Base-by-base conservation (phyloP, 2,888 invertebrate genomes). In the Andrena hattorfiana region DNA sequence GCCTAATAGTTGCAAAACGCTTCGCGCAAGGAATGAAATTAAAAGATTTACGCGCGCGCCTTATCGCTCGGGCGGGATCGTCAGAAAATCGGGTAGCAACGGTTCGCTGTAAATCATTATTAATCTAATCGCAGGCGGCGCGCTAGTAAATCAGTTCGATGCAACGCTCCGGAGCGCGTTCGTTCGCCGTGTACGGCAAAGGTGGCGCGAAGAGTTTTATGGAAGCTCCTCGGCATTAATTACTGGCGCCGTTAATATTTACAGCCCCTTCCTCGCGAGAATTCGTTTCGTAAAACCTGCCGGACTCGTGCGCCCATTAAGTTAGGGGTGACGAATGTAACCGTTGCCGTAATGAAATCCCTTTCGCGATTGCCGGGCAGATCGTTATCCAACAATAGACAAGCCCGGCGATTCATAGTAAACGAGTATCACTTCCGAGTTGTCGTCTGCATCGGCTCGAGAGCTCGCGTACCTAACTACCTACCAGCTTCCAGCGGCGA, bases 361-460 rank as follows among this genome's bases (percentile, higher is more conserved):
- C 77, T 81, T 63, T 64, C 71, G 67, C 28, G 83, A 81, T 81
- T 76, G 42, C 67, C 72, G 72, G 64, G 63, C 35, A 63, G 83
- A 83, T 85, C 66, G 74, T 77, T 54, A 63, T 26, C 28, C 76
- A 77, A 85, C 81, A 80, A 89, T 80, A 75, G 73, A 62, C 32
- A 67, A 64, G 59, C 56, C 26, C 30, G 23, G 32, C 62, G 32
- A 78, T 74, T 63, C 72, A 59, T 60, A 69, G 74, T 42, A 42
- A 42, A 83, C 83, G 76, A 32, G 83, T 74, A 81, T 87, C 87
- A 85, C 84, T 85, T 87, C 84, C 85, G 85, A 87, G 81, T 87
- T 77, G 80, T 78, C 77, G 64, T 73, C 59, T 26, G 54, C 35
- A 32, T 5, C n/a, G 42, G 48, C 49, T 48, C 67, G 73, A 60